Base-by-base conservation (phyloP, 1,140 invertebrate genomes). In the Cherax destructor region DNA sequence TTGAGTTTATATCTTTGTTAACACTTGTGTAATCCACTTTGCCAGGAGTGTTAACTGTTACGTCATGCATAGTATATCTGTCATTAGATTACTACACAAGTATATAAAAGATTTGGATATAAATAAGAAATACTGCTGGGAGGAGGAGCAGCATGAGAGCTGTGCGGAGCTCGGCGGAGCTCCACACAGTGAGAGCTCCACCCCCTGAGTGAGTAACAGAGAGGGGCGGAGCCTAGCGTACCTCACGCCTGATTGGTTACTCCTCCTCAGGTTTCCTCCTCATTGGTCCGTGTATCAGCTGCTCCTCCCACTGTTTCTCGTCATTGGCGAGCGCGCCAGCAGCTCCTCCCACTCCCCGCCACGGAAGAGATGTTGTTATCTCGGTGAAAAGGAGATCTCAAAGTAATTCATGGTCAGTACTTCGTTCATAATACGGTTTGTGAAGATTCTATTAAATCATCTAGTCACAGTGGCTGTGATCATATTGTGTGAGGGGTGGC, bases 361-460 rank as follows among this genome's bases (percentile, higher is more conserved):
- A 50, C 76, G 80, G 88, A 79, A 89, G 81, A 59, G 81, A 65
- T 77, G 77, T 77, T 69, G 80, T 91, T 69, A 74, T 83, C 65
- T 65, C 72, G 47, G 80, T 84, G 88, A 77, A 84, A 83, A 24
- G 61, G 80, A 61, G 72, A 69, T 41, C 47, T 65, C 59, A 61
- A 83, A 74, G 79, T 91, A 84, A 91, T 83, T 85, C 88, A 91
- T 85, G 88, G 88, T n/a, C 74, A 77, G 80, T 91, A 83, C 88
- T 84, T 76, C 65, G 72, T 78, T 77, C 81, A 91, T 91, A 85
- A 84, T 85, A 84, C 88, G 83, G 49, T 88, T 84, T 72, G 74
- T 91, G 81, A 91, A 91, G 88, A 91, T 84, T 91, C 88, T 91
- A 91, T 91, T 91, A 91, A 91, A 91, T 91, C 88, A 91, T 91